Base-by-base conservation (phyloP, 2,113 vertebrate species). In the Lamprologus tigripictilis region DNA sequence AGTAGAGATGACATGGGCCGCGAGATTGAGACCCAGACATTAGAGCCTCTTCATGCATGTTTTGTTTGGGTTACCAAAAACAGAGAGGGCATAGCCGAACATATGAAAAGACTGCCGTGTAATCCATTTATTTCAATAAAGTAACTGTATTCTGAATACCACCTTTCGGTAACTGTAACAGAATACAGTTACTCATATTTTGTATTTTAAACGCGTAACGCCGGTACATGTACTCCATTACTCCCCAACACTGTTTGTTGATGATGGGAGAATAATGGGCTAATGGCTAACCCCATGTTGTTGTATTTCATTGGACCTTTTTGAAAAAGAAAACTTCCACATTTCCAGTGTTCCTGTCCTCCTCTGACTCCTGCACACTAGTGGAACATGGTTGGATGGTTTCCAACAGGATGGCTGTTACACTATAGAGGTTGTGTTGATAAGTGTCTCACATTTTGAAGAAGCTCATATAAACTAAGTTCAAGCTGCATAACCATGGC, bases 201-300 rank as follows among this genome's bases (percentile, higher is more conserved):
- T 26, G 7, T 57, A 14, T 57, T 57, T 57, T 57, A 57, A 26
- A 57, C 12, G 5, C 7, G 12, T 57, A 26, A 26, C 23, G 54
- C 3, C 0, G 7, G 54, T 57, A 0, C 54, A 57, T 57, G 13
- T 57, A 57, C 3, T 57, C 23, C 0, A 8, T 57, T 57, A 9
- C 54, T 28, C 23, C n/a, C 23, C 13, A 57, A 28, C 54, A 8
- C 54, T 57, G 55, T 8, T 37, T 66, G 35, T 1, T 6, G 19
- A 21, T 71, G n/a, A 42, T 42, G n/a, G 8, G 8, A 21, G 28
- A 63, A 33, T 23, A 26, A 0, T 26, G 66, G 66, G 66, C 3
- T 71, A 42, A 42, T 23, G 3, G 58, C 58, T 63, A 16, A 42
- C 2, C 33, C 7, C 13, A 14, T 23, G 40, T 71, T 71, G 13